Evolutionary conservation across 2,113 vertebrate genomes (phyloP), one percentile per base, ranked within the genome.

Genomic region (Plestiodon gilberti): DNA sequence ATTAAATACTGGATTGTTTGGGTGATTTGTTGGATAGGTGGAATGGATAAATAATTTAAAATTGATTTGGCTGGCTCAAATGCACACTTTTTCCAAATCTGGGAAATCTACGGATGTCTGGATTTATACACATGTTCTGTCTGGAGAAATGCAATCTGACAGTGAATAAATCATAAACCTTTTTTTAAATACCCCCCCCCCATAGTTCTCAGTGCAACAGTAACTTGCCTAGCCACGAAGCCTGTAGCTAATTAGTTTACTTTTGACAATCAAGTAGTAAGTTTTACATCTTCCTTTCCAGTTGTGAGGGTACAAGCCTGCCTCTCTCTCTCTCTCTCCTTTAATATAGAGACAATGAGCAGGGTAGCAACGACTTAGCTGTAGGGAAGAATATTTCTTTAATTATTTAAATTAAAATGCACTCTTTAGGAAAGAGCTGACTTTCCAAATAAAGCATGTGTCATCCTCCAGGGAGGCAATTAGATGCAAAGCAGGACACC

Each of bases 391-490:
- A 55, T 48, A 48, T 8, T 81, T 33, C 86, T 71, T 82, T 62
- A 83, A 40, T 40, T 30, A 70, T 64, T 82, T 23, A 57, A 83
- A 81, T 83, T 83, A 85, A 89, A 87, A 85, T 14, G 22, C 78
- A 83, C 86, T 94, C 83, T 81, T 64, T n/a, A 88, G 25, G 86
- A 94, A 94, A 86, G 55, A 82, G 48, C 73, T 89, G 79, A 83
- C 79, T 94, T 94, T 82, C 76, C 76, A 92, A 92, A 87, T 87
- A 87, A 92, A 55, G 75, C 78, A 83, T 8, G 75, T 91, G 70
- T 85, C 88, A 92, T 70, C 85, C 89, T 92, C 93, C 85, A 89
- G 91, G 92, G 93, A 93, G 88, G 88, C 78, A 93, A 93, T 92
- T 92, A 95, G 78, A 85, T 85, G 71, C 79, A 93, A 92, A 91